Percentiles rank a stretch among this genome's conserved stretches.
These are phyloP conservation scores for Pogonus chalceus DNA, from an alignment of 1,140 invertebrate genomes.

Conservation along the genomic window DNA sequence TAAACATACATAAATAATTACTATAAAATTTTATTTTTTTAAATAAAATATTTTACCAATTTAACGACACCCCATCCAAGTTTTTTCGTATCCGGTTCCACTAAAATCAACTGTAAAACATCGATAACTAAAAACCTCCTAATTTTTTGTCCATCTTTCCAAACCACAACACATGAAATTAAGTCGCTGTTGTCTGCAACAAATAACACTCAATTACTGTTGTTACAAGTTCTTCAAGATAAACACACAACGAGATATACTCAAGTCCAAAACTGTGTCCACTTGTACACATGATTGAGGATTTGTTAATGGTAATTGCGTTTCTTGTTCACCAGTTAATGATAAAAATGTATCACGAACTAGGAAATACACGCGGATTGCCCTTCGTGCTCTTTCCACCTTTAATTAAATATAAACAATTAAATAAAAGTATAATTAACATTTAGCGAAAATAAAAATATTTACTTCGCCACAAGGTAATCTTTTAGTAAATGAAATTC, in stretches of 20 bases:
- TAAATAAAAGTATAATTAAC: not conserved
- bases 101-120: slow-evolving; percentile 86
- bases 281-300: slow-evolving; percentile 81
- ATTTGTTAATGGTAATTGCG: slow-evolving; percentile 84
- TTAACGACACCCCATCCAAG: slow-evolving; percentile 96
- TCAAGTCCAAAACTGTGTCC: slow-evolving; percentile 85
- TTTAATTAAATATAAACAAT: slow-evolving; percentile 31
- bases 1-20: no score
- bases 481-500: slow-evolving; percentile 88
- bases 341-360: slow-evolving; percentile 75
- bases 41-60: no score
- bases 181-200: slow-evolving; percentile 89
- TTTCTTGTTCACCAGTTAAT: slow-evolving; percentile 73
- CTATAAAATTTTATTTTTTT: no score
- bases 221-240: not conserved
- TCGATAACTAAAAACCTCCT: slow-evolving; percentile 92
- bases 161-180: slow-evolving; percentile 88
- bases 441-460: slow-evolving; percentile 8
- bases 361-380: slow-evolving; percentile 91
- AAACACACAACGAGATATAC: slow-evolving; percentile 51
- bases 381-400: slow-evolving; percentile 86
- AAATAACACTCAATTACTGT: slow-evolving; percentile 9
- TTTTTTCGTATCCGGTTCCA: slow-evolving; percentile 86
- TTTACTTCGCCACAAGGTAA: slow-evolving; percentile 88
- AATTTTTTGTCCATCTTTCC: slow-evolving; percentile 81